A percentile compares a stretch with the other conserved stretches of the same genome.
These are phyloP conservation scores for Holothuria glaberrima DNA, from an alignment of 35 echinoderm and acorn worm species.

Conservation along the genomic window DNA sequence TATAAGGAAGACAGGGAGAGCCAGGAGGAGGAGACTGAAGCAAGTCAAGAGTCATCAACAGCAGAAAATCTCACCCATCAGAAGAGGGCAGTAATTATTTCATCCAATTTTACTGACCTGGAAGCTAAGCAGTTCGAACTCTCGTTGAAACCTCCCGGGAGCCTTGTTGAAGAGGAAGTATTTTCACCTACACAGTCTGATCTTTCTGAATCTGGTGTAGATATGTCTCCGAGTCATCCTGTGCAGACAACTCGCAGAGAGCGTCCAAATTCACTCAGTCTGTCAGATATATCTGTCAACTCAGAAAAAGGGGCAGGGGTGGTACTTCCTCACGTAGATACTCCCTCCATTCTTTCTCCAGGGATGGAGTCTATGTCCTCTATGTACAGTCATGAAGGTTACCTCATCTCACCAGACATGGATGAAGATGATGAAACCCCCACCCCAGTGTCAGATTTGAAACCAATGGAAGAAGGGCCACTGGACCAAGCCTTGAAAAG, in stretches of 20 bases:
- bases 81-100: conserved; percentile 50
- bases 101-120: conserved; percentile 36
- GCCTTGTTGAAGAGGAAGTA: conserved; percentile 16
- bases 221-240: conserved; percentile 18
- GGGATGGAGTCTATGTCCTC: conserved; percentile 20
- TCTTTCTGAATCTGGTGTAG: conserved; percentile 40
- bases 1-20: no score
- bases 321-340: conserved; percentile 30
- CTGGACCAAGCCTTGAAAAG: conserved; percentile 4
- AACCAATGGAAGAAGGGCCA: neutral
- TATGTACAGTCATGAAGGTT: conserved; percentile 45
- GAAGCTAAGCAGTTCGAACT: conserved; percentile 52
- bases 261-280: conserved; percentile 36
- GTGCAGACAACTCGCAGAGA: neutral
- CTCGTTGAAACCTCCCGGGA: conserved; percentile 32
- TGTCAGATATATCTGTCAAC: conserved; percentile 27
- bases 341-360: conserved; percentile 14
- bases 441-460: conserved; percentile 11
- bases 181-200: conserved; percentile 37
- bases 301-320: neutral
- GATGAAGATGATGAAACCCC: conserved; percentile 32
- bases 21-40: neutral
- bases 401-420: conserved; percentile 28
- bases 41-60: neutral
- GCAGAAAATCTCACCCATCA: neutral